A percentile compares a stretch with the other conserved stretches of the same genome.
Conservation (phyloP, 2,113 vertebrate genomes). For the Siphamia tubifer region DNA sequence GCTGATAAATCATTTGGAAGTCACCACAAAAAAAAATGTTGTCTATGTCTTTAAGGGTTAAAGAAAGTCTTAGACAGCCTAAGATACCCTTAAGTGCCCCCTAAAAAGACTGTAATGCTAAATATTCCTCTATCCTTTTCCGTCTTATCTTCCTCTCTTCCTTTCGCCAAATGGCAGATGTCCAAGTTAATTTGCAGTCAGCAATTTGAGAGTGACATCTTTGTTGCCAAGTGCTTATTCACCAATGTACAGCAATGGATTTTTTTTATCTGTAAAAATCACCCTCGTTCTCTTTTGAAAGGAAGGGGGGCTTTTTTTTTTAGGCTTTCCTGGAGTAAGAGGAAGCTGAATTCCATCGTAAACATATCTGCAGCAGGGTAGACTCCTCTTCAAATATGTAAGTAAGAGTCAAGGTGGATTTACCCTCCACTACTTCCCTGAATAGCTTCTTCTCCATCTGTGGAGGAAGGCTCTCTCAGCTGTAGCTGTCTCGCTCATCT, state of each 20-base stretch:
- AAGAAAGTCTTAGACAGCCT: no score
- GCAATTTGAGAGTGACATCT: neutral
- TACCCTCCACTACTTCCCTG: conserved; percentile 16
- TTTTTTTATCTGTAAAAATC: neutral
- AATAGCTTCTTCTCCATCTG: conserved; percentile 33
- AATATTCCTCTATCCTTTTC: neutral
- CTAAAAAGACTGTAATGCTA: no score
- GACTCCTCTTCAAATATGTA: conserved; percentile 33
- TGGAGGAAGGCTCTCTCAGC: conserved; percentile 24
- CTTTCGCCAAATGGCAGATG: neutral
- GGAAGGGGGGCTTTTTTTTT: neutral
- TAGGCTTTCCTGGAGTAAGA: neutral
- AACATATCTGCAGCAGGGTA: conserved; percentile 11
- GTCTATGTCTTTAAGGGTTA: no score
- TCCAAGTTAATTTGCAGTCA: neutral
- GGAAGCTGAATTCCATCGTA: neutral
- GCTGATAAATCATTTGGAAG: no score
- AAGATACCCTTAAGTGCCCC: no score
- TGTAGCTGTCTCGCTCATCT: conserved; percentile 38
- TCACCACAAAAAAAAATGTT: no score
- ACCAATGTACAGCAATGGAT: neutral
- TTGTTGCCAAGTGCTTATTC: neutral
- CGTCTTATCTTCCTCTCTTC: neutral
- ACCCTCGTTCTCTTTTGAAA: neutral
- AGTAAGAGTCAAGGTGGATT: conserved; percentile 38